phyloP scores from a whole-genome alignment of 1,140 invertebrate species.

The Ceratosolen solmsi region DNA sequence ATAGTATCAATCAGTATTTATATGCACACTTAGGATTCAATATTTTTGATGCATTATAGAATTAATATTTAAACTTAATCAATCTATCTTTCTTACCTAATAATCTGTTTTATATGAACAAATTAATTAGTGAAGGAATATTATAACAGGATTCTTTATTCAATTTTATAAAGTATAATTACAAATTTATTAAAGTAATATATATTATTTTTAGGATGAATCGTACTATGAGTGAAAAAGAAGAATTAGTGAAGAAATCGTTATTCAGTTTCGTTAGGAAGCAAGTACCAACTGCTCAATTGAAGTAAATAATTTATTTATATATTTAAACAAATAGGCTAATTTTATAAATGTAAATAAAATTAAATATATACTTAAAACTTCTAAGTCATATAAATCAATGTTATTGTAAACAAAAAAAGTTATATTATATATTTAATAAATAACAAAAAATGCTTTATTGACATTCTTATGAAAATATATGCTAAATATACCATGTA shows the following conservation, averaged over 20 bases:
- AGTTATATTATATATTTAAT: too few species aligned
- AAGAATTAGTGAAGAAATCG: conserved; percentile 85
- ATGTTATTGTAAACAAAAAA: too few species aligned
- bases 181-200: background rate
- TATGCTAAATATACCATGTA: too few species aligned
- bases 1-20: too few species aligned
- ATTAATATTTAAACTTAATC: too few species aligned
- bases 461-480: too few species aligned
- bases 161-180: background rate
- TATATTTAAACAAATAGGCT: background rate
- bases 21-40: too few species aligned
- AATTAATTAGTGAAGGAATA: conserved; percentile 34
- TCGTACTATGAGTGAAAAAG: conserved; percentile 79
- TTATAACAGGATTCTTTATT: background rate
- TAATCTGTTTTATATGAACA: background rate
- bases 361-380: too few species aligned
- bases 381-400: too few species aligned
- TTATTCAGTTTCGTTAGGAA: conserved; percentile 84
- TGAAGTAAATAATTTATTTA: conserved; percentile 72
- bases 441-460: too few species aligned
- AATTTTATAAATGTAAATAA: too few species aligned
- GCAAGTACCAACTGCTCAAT: conserved; percentile 83
- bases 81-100: background rate
- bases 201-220: conserved; percentile 63
- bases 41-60: too few species aligned